Base-by-base conservation (phyloP, 2,797 vertebrate genomes). In the Lacerta viridis region DNA sequence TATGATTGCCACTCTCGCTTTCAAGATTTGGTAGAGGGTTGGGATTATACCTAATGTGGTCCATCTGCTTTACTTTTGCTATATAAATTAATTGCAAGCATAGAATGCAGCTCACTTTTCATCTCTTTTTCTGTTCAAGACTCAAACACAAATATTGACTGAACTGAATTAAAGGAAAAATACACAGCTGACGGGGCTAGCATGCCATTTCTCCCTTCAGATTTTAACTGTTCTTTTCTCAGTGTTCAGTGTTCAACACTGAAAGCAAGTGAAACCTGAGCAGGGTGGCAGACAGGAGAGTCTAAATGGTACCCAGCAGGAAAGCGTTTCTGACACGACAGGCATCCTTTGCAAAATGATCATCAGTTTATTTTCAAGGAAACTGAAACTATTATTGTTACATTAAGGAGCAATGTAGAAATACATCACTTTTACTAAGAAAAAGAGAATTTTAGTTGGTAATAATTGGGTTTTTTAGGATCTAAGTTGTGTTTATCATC, bases 31-130 rank as follows among this genome's bases (percentile, higher is more conserved):
- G n/a, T 46, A 78, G 41, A 78, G 29, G n/a, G 18, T 18, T 79
- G 64, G 64, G 33, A 69, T 80, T 41, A 80, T 55, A 80, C 43
- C 33, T 86, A 71, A 86, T 59, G 66, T 80, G 77, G 23, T 18
- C 85, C 77, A 71, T 68, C 84, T 86, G 84, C 66, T 86, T 80
- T 36, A 36, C 33, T 86, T 86, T 86, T 39, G 13, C n/a, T 59
- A n/a, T 8, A 80, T 50, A 80, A 86, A 86, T 50, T 85, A 86
- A 86, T 29, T 36, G 27, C 66, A 59, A 71, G 55, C 64, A 71
- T 29, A 80, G 43, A 79, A 86, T 69, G 46, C 39, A 79, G 33
- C 23, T 80, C 59, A 27, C 77, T 41, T 79, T 80, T 87, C 66
- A 71, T 55, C n/a, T 79, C 85, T 69, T 79, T 80, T 69, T 23